A percentile compares a stretch with the other conserved stretches of the same genome.
Evolutionary conservation across 1,140 invertebrate genomes (phyloP).

Genomic region (Papilio dardanus): DNA sequence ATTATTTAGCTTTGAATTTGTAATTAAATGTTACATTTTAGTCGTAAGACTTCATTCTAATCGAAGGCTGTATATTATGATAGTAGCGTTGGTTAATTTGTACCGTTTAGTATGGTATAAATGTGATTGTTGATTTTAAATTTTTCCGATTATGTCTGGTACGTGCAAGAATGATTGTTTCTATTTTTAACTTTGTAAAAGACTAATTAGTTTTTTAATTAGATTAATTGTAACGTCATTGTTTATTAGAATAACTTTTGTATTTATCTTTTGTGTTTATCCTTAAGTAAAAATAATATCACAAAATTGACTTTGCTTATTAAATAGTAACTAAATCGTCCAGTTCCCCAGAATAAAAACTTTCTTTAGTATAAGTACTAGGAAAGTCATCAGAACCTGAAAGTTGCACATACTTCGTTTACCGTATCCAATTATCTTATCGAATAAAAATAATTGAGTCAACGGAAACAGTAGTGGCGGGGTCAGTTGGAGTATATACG

Average conservation of each 20-base stretch:
- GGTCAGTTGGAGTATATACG: neutral
- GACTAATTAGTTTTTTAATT: conserved; percentile 62
- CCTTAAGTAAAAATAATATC: conserved; percentile 37
- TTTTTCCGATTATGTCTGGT: conserved; percentile 39
- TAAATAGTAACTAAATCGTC: neutral
- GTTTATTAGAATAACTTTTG: conserved; percentile 58
- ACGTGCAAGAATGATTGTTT: conserved; percentile 44
- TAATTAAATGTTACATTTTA: conserved; percentile 42
- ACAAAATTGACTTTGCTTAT: conserved; percentile 17
- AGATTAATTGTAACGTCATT: conserved; percentile 59
- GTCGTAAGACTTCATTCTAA: conserved; percentile 52
- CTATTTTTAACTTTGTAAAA: conserved; percentile 54
- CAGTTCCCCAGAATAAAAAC: neutral
- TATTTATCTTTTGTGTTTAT: conserved; percentile 60
- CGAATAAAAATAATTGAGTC: neutral
- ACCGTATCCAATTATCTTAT: neutral
- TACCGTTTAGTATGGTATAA: conserved; percentile 46
- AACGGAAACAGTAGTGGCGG: neutral
- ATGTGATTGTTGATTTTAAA: conserved; percentile 35
- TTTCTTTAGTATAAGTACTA: neutral
- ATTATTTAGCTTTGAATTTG: conserved; percentile 42
- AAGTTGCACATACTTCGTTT: neutral
- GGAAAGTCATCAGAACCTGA: neutral
- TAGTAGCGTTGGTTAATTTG: conserved; percentile 48
- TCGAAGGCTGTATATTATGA: conserved; percentile 56